Conservation (phyloP, 2,113 vertebrate species). For the Poicephalus meyeri region DNA sequence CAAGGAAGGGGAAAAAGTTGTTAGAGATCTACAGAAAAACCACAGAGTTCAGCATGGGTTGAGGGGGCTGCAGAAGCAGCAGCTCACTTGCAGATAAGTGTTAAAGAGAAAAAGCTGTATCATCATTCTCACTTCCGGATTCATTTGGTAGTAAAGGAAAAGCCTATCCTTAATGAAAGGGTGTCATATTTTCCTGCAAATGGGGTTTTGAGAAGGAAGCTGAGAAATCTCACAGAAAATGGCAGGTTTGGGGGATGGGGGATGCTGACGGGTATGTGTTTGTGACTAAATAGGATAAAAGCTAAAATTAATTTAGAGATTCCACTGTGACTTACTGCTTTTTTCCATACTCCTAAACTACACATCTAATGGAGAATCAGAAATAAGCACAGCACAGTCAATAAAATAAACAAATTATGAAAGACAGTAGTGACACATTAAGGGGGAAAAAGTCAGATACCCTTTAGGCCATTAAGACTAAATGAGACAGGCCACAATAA, state of each 20-base stretch:
- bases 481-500: neutral
- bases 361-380: neutral
- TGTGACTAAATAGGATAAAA: neutral
- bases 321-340: neutral
- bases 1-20: neutral
- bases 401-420: conserved; percentile 1
- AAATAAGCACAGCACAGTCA: neutral
- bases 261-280: neutral
- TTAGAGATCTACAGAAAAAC: neutral
- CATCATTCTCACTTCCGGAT: neutral
- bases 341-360: neutral
- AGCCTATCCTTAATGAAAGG: neutral
- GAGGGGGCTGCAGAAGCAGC: neutral
- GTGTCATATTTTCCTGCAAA: neutral
- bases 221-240: neutral
- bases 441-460: neutral
- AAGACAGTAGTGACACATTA: neutral
- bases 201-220: neutral
- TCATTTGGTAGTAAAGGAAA: neutral
- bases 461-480: neutral
- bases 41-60: neutral
- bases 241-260: neutral
- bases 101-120: neutral
- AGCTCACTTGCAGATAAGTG: neutral
- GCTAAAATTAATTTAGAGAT: neutral